Percentiles rank a stretch among this genome's conserved stretches.
These are phyloP conservation scores for Linhomoeus sp. DNA, from an alignment of 2,888 invertebrate species.

Conservation along the genomic window DNA sequence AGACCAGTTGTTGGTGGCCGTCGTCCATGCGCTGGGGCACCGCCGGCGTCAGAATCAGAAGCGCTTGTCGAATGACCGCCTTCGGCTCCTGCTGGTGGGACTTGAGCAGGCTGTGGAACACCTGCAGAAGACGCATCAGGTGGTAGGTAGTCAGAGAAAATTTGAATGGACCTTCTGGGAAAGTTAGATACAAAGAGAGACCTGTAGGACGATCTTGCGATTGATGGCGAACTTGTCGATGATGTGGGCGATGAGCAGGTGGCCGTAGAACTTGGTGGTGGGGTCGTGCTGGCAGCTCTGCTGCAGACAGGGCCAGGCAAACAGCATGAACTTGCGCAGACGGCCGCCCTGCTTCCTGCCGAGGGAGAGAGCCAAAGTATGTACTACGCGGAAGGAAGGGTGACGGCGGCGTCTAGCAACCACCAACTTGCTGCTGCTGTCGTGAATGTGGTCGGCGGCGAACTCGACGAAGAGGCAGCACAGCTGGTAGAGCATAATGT, in stretches of 20 bases:
- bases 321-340: constrained; percentile 79
- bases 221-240: constrained; percentile 95
- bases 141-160: neutral
- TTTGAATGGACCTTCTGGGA: neutral
- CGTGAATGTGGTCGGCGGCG: constrained; percentile 86
- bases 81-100: constrained; percentile 89
- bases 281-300: constrained; percentile 89
- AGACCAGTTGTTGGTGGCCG: constrained; percentile 71
- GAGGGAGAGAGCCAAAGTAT: neutral
- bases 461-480: constrained; percentile 83
- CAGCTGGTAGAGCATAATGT: constrained; percentile 70
- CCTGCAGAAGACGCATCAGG: constrained; percentile 14
- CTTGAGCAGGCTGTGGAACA: constrained; percentile 37
- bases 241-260: constrained; percentile 77
- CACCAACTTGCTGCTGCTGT: constrained; percentile 59
- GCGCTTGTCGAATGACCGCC: constrained; percentile 72
- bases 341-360: constrained; percentile 55
- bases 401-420: neutral
- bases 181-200: constrained; percentile 9
- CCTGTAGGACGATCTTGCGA: constrained; percentile 82
- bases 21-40: constrained; percentile 87
- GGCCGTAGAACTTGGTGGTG: constrained; percentile 88
- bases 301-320: constrained; percentile 91
- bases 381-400: constrained; percentile 39
- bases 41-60: constrained; percentile 88